phyloP scores from a whole-genome alignment of 2,888 invertebrate species.

The Diarsia rubi region DNA sequence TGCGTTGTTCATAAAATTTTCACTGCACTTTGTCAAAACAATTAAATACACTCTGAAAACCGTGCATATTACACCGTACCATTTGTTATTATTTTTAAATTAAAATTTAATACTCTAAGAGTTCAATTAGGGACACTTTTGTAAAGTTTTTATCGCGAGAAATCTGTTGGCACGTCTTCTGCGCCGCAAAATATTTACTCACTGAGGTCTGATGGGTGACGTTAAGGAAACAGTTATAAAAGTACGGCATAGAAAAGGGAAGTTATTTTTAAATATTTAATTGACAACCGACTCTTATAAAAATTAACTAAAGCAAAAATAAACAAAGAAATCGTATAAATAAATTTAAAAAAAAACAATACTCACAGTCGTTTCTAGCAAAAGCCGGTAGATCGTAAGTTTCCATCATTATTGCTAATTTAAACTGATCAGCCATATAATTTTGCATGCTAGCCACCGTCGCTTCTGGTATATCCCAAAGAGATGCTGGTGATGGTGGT shows the following conservation, averaged over 20 bases:
- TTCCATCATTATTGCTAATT: constrained; percentile 2
- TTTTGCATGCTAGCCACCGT: constrained; percentile 4
- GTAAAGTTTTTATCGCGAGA: not conserved
- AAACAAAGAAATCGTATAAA: too few relatives aligned
- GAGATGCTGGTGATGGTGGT: too few relatives aligned
- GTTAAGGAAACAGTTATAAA: not conserved
- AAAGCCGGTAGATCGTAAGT: constrained; percentile 6
- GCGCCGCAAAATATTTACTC: not conserved
- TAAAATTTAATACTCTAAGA: not conserved
- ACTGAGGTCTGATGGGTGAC: not conserved
- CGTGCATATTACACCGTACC: not conserved
- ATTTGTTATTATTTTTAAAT: not conserved
- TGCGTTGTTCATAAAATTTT: too few relatives aligned
- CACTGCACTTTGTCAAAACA: not conserved
- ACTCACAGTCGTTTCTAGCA: constrained; percentile 2
- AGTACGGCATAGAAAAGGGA: not conserved
- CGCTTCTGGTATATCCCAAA: constrained; percentile 1
- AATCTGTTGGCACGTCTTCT: not conserved
- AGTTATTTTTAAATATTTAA: not conserved
- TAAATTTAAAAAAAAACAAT: not conserved
- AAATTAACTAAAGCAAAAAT: not conserved
- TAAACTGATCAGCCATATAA: constrained; percentile 5
- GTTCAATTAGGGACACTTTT: not conserved
- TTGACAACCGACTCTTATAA: not conserved
- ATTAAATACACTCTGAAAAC: not conserved